Conservation (phyloP, 2,888 invertebrate species). For the Andrena marginata region DNA sequence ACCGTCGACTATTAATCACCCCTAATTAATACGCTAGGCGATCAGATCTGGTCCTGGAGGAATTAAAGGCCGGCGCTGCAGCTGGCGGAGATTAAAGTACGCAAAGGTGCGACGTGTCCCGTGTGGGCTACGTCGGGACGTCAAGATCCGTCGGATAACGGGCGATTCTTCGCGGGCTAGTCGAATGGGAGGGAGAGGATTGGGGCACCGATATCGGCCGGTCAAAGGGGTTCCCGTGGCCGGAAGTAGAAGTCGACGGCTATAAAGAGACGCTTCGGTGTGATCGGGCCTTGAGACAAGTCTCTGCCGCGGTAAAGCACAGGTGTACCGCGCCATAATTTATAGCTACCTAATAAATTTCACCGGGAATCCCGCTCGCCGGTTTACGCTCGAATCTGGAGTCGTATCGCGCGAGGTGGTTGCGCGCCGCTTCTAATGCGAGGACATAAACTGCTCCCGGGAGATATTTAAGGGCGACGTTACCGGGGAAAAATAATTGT, state of each 20-base stretch:
- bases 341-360: conserved; percentile 82
- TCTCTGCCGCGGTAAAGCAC: conserved; percentile 73
- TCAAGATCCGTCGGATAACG: conserved; percentile 64
- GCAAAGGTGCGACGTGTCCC: conserved; percentile 64
- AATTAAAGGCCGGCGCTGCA: conserved; percentile 62
- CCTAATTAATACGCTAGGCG: conserved; percentile 63
- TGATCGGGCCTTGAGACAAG: conserved; percentile 65
- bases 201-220: conserved; percentile 51
- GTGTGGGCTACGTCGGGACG: conserved; percentile 56
- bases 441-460: conserved; percentile 38
- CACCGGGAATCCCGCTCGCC: conserved; percentile 60
- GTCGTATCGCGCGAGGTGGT: conserved; percentile 45
- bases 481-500: conserved; percentile 47
- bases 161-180: conserved; percentile 36
- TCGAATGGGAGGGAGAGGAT: conserved; percentile 51
- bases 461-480: conserved; percentile 51
- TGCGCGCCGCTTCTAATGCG: conserved; percentile 41
- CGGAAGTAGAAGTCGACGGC: conserved; percentile 63
- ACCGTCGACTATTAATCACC: conserved; percentile 46
- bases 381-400: conserved; percentile 61
- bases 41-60: conserved; percentile 57
- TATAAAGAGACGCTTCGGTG: conserved; percentile 57
- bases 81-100: conserved; percentile 59
- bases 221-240: conserved; percentile 43
- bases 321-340: conserved; percentile 80